Base-by-base conservation (phyloP, 2,888 invertebrate genomes). In the Masnerella sp. region DNA sequence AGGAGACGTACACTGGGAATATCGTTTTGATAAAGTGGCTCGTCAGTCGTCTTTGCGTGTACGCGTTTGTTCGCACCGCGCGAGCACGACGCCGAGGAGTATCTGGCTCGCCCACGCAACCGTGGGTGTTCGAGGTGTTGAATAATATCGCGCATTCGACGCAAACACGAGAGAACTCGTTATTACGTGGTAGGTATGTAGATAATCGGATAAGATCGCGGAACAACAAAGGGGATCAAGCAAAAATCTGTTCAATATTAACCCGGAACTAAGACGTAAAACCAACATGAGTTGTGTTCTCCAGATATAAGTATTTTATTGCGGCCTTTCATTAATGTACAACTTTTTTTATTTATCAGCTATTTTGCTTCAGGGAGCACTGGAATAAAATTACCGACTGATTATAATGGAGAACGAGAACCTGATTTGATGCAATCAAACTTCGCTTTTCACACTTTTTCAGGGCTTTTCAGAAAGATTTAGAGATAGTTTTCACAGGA, bases 91-190 rank as follows among this genome's bases (percentile, higher is more conserved):
- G 32, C 61, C 15, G 20, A 52, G 49, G 45, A 61, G 43, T 74
- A 64, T 69, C 74, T 64, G 65, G 51, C 43, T 52, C 74, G 49
- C 74, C 76, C 56, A 76, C 76, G 76, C 61, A 58, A 67, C 54
- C 73, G 77, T 75, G 73, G 74, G 77, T 78, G 77, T 76, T 62
- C 76, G 49, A 72, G 77, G 77, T 77, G 78, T 81, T 81, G 80
- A 82, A 82, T 83, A 81, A 80, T 75, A 47, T 77, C 74, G 75
- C 73, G 65, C 74, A 79, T 75, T 77, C 77, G 73, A 64, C 51
- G 71, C 62, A 62, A 64, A 75, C 76, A 75, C 75, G 71, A 71
- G 75, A 77, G 76, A 75, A 76, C 76, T 79, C 77, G 77, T 81
- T 81, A 79, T 79, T 74, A 69, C 75, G 54, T 75, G 38, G 64